Evolutionary conservation across 1,140 invertebrate species (phyloP).

Genomic region (Brachystomella parvula): DNA sequence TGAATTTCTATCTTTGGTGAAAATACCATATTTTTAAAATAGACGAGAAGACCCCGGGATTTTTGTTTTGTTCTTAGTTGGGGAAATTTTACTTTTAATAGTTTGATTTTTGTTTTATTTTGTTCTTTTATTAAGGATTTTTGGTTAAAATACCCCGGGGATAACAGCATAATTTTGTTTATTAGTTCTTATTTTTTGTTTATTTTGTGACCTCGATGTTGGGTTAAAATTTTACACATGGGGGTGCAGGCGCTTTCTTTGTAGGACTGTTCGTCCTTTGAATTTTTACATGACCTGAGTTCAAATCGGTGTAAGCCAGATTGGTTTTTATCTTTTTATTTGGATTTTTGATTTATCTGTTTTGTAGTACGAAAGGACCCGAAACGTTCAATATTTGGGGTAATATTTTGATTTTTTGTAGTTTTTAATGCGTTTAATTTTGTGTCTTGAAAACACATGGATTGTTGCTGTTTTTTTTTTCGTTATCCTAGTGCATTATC

Average conservation of each 20-base stretch:
- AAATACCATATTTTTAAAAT: conserved; percentile 55
- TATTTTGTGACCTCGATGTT: conserved; percentile 70
- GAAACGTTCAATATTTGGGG: conserved; percentile 41
- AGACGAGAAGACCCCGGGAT: conserved; percentile 55
- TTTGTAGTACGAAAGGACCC: conserved; percentile 61
- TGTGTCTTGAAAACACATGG: no score
- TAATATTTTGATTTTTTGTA: conserved; percentile 54
- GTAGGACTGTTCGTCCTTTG: conserved; percentile 66
- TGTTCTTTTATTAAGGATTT: conserved; percentile 42
- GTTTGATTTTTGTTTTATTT: conserved; percentile 43
- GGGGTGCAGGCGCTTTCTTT: conserved; percentile 52
- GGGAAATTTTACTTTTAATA: conserved; percentile 44
- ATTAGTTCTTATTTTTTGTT: conserved; percentile 55
- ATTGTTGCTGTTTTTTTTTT: no score
- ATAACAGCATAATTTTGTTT: conserved; percentile 62
- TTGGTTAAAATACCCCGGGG: conserved; percentile 58
- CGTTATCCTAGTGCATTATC: no score
- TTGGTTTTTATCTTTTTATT: conserved; percentile 61
- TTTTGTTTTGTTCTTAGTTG: conserved; percentile 51
- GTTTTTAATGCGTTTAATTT: no score
- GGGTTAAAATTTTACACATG: conserved; percentile 60
- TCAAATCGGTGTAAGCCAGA: conserved; percentile 63
- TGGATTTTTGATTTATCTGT: conserved; percentile 42
- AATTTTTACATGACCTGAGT: conserved; percentile 71
- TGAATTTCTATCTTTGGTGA: conserved; percentile 53